phyloP scores from a whole-genome alignment of 2,888 invertebrate species.

The Parasteatoda lunata region DNA sequence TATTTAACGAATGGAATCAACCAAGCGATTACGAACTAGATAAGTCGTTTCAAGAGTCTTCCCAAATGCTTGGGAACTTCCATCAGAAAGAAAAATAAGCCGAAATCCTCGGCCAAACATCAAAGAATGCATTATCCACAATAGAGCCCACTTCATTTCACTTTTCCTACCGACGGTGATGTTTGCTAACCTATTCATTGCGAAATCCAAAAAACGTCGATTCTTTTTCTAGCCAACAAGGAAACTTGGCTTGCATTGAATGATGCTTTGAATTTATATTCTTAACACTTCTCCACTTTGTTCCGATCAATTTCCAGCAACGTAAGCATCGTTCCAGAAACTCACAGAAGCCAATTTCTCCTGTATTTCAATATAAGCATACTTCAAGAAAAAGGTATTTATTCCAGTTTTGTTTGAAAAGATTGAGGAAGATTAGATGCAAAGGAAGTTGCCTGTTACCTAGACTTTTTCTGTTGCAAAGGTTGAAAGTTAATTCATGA shows the following conservation, averaged over 20 bases:
- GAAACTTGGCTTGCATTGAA: constrained; percentile 26
- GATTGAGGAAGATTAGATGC: too few species aligned
- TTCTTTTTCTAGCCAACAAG: constrained; percentile 17
- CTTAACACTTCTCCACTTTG: constrained; percentile 45
- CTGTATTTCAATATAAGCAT: too few species aligned
- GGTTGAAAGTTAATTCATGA: too few species aligned
- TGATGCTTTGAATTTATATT: constrained; percentile 35
- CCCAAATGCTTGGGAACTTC: constrained; percentile 15
- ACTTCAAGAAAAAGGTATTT: too few species aligned
- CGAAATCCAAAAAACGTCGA: constrained; percentile 28
- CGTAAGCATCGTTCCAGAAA: constrained; percentile 36
- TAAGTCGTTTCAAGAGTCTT: constrained; percentile 34
- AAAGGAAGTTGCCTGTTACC: too few species aligned
- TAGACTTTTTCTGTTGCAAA: too few species aligned
- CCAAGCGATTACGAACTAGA: constrained; percentile 6
- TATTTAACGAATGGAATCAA: not conserved
- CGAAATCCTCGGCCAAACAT: not conserved
- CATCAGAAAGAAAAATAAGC: constrained; percentile 12
- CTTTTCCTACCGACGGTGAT: constrained; percentile 31
- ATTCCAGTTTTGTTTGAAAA: too few species aligned
- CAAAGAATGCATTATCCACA: constrained; percentile 21
- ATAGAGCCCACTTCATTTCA: constrained; percentile 49
- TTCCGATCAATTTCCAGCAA: constrained; percentile 57
- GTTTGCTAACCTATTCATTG: constrained; percentile 62
- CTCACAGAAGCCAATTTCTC: not conserved